These are phyloP conservation scores for Poeciliopsis retropinna DNA, from an alignment of 2,113 vertebrate genomes.

Conservation along the genomic window DNA sequence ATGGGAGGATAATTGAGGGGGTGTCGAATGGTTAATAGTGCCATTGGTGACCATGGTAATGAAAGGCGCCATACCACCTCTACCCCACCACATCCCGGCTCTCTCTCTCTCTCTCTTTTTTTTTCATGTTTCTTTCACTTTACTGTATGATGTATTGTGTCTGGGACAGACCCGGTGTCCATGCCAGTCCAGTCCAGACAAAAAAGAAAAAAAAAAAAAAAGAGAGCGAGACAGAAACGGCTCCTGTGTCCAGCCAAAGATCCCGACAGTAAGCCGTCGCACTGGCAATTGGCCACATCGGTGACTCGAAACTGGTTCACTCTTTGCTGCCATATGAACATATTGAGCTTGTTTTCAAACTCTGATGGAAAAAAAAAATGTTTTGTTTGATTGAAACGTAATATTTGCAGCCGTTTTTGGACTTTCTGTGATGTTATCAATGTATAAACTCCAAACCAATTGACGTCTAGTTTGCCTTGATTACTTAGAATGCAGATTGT, in stretches of 20 bases:
- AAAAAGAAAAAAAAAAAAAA: conserved; percentile 14
- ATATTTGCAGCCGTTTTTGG: not conserved
- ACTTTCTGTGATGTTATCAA: not conserved
- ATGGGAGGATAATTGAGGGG: conserved; percentile 78
- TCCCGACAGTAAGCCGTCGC: conserved; percentile 75
- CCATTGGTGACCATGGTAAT: conserved; percentile 84
- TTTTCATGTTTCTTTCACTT: conserved; percentile 6
- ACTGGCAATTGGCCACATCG: conserved; percentile 75
- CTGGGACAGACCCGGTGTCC: conserved; percentile 69
- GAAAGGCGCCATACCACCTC: conserved; percentile 74
- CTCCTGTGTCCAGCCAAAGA: conserved; percentile 74
- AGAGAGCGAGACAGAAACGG: conserved; percentile 63
- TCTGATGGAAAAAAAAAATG: not conserved
- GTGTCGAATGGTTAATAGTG: conserved; percentile 82
- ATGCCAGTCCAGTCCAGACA: conserved; percentile 78
- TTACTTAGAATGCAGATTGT: not conserved
- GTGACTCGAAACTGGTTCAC: conserved; percentile 40
- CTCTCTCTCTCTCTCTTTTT: conserved; percentile 31
- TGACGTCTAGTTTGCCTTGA: not conserved
- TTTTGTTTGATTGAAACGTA: too few relatives aligned
- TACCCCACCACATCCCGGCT: conserved; percentile 55
- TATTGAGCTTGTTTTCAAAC: conserved; percentile 50
- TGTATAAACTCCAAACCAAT: not conserved
- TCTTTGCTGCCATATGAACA: conserved; percentile 49
- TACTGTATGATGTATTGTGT: conserved; percentile 80